Evolutionary conservation across 1,140 invertebrate genomes (phyloP).

Genomic region (Nebria ingens): DNA sequence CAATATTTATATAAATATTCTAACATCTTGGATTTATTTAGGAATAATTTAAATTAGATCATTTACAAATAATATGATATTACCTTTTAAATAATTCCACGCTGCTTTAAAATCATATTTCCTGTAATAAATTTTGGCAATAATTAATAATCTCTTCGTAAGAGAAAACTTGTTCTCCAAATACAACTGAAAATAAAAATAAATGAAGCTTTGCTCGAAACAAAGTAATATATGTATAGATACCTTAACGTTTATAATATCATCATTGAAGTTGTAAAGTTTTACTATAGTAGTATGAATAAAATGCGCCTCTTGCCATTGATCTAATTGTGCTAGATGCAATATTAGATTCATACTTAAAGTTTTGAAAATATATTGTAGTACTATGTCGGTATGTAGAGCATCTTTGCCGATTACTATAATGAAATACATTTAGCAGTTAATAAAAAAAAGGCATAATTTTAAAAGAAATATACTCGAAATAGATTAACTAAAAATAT

Average conservation of each 20-base stretch:
- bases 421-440: neutral
- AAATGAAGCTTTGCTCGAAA: too few species aligned
- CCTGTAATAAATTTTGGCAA: neutral
- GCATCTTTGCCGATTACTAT: neutral
- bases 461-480: too few species aligned
- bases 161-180: neutral
- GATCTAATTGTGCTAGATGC: neutral
- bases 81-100: neutral
- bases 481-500: too few species aligned
- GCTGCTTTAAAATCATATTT: neutral
- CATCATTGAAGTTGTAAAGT: neutral
- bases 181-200: neutral
- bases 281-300: neutral
- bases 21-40: too few species aligned
- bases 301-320: neutral
- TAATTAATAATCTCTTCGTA: neutral
- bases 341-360: neutral
- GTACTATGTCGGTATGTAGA: neutral
- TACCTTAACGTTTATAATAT: neutral
- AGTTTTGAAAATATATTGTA: neutral
- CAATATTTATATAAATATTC: too few species aligned
- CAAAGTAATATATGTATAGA: too few species aligned
- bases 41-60: too few species aligned
- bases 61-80: neutral
- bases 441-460: conserved; percentile 1